Evolutionary conservation across 2,113 vertebrate genomes (phyloP).

Genomic region (Heterotilapia buettikoferi): DNA sequence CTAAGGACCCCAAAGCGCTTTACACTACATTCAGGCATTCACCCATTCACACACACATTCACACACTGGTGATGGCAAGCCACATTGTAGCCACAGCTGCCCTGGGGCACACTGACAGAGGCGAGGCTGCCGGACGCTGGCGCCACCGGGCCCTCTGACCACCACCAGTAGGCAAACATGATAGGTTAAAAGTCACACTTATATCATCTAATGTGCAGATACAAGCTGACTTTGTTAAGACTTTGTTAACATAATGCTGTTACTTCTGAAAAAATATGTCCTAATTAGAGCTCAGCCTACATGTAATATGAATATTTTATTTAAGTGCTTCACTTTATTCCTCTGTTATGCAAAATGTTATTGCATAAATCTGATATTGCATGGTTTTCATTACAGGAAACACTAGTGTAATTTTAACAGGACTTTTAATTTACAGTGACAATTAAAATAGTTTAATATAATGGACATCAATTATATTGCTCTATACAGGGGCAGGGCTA

Average conservation of each 20-base stretch:
- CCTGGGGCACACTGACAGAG: no score
- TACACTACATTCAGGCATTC: no score
- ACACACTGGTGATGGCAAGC: no score
- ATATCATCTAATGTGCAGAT: background rate
- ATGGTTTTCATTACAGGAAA: background rate
- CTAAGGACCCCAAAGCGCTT: no score
- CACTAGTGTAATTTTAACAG: background rate
- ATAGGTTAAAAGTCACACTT: background rate
- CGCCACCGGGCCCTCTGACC: no score
- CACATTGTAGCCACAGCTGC: no score
- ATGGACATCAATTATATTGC: background rate
- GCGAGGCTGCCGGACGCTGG: no score
- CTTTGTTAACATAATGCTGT: background rate
- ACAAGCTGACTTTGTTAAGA: background rate
- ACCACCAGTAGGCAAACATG: no score
- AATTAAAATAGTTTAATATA: background rate
- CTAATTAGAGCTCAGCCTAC: background rate
- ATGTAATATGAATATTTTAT: background rate
- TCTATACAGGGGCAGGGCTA: background rate
- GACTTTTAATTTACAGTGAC: background rate
- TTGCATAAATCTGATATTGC: background rate
- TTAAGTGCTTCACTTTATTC: background rate
- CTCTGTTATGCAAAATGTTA: background rate
- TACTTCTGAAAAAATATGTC: background rate
- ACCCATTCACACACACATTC: no score